Conservation (phyloP, 37 sponge, comb jelly and placozoan species). For the Cliona cf. orientalis region DNA sequence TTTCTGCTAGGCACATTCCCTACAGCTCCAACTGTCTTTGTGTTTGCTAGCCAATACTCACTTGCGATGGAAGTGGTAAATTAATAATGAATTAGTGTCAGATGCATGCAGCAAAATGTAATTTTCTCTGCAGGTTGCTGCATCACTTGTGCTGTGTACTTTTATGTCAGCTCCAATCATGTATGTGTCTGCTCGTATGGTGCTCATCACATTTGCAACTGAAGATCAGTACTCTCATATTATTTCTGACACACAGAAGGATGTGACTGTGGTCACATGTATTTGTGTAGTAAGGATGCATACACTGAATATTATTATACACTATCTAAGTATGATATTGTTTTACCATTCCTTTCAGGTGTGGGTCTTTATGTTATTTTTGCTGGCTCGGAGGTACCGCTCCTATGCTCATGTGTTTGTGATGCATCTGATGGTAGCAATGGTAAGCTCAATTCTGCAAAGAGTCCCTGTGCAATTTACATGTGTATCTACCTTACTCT, state of each 20-base stretch:
- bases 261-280: slow-evolving; percentile 23
- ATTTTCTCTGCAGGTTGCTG: slow-evolving; percentile 45
- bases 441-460: too few species aligned
- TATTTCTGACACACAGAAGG: slow-evolving; percentile 7
- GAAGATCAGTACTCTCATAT: slow-evolving; percentile 17
- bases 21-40: slow-evolving; percentile 78
- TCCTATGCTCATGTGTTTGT: slow-evolving; percentile 56
- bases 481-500: too few species aligned
- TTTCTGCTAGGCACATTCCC: slow-evolving; percentile 79
- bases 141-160: slow-evolving; percentile 77
- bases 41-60: slow-evolving; percentile 58
- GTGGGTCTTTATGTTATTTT: slow-evolving; percentile 55
- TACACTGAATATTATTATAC: too few species aligned
- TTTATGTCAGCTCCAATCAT: slow-evolving; percentile 80
- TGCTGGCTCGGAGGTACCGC: slow-evolving; percentile 48
- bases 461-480: too few species aligned
- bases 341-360: slow-evolving; percentile 13
- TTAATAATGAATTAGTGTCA: background rate
- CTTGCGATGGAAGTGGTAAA: slow-evolving; percentile 58
- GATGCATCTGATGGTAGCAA: slow-evolving; percentile 65
- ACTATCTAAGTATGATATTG: too few species aligned
- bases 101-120: background rate
- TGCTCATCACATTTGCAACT: slow-evolving; percentile 22
- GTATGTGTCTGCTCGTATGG: slow-evolving; percentile 71
- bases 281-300: slow-evolving; percentile 51